phyloP scores from a whole-genome alignment of 2,797 vertebrate species.

The Syndactyla subalaris region DNA sequence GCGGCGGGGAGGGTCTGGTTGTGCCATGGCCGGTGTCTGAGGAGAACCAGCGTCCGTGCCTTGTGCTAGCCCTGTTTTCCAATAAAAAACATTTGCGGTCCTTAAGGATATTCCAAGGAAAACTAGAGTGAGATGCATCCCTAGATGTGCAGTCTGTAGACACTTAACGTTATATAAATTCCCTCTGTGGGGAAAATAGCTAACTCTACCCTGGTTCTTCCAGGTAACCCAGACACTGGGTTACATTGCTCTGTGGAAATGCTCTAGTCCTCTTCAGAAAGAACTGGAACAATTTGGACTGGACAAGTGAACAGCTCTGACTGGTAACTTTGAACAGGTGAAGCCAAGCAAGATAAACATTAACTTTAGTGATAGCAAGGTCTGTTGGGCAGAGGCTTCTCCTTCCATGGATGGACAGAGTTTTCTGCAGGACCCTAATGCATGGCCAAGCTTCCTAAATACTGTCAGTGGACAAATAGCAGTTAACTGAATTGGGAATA shows the following conservation, averaged over 20 bases:
- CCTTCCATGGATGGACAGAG: neutral
- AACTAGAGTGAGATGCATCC: neutral
- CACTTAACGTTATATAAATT: accelerated
- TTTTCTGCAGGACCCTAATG: neutral
- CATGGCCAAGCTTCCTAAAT: neutral
- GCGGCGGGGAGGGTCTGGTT: neutral
- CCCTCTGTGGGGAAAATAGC: neutral
- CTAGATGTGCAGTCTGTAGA: neutral
- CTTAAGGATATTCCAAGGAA: neutral
- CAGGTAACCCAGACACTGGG: neutral
- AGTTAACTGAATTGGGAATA: no score
- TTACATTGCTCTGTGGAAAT: neutral
- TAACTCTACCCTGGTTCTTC: neutral
- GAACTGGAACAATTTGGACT: neutral
- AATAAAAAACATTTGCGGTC: neutral
- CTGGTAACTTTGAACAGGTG: neutral
- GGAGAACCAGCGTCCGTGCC: neutral
- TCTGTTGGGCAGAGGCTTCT: neutral
- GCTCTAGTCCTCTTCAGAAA: neutral
- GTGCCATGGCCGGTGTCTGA: accelerated
- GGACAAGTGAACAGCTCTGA: neutral
- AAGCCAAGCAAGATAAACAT: neutral
- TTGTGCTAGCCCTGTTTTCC: no score
- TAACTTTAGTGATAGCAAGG: no score
- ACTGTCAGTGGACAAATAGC: neutral